phyloP scores from a whole-genome alignment of 2,113 vertebrate genomes.

The Arothron firmamentum region DNA sequence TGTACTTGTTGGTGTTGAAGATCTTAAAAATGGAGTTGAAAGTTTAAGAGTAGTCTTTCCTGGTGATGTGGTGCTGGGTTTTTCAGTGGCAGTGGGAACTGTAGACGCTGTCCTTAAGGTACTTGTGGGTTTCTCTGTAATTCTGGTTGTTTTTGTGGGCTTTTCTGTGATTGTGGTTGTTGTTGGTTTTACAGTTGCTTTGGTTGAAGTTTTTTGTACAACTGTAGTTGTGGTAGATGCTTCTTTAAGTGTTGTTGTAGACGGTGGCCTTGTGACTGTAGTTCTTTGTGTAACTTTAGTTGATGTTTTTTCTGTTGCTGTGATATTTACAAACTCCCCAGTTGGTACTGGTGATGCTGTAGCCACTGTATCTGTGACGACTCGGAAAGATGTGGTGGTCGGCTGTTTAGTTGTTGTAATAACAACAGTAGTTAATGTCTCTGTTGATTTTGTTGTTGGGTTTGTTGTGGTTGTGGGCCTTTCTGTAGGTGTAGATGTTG shows the following conservation, averaged over 20 bases:
- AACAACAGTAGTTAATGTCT: too few species aligned
- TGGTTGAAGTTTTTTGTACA: background rate
- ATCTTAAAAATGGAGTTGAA: background rate
- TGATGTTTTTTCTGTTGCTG: background rate
- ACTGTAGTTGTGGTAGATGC: background rate
- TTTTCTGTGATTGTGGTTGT: conserved; percentile 1
- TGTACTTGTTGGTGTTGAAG: background rate
- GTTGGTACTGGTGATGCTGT: too few species aligned
- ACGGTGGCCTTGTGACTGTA: background rate
- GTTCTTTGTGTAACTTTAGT: background rate
- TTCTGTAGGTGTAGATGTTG: background rate
- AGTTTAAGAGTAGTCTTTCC: background rate
- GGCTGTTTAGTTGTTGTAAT: too few species aligned
- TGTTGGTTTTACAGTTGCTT: background rate
- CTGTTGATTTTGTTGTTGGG: too few species aligned
- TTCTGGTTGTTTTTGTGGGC: background rate
- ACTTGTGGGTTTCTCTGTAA: background rate
- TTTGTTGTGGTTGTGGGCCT: background rate
- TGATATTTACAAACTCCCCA: background rate
- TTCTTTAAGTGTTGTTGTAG: too few species aligned
- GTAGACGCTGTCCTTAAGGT: background rate
- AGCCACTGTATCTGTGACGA: too few species aligned
- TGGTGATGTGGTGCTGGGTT: background rate
- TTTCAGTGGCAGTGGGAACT: background rate
- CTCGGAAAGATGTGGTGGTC: too few species aligned